Conservation (phyloP, 2,797 vertebrate species). For the Enteromius viviparus region DNA sequence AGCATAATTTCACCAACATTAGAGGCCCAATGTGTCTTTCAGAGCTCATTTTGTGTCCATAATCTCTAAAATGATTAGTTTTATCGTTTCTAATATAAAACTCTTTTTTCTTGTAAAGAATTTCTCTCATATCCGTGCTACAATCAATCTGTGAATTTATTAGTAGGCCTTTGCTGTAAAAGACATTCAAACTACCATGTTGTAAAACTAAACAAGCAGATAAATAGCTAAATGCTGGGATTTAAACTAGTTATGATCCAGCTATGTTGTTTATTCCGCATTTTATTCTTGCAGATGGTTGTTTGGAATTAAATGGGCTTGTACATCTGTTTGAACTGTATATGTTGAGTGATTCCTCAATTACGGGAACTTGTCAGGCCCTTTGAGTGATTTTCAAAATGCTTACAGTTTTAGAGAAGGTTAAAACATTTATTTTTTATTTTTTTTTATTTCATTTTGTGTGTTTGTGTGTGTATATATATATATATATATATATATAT, state of each 20-base stretch:
- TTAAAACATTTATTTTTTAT: background rate
- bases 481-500: too few species aligned
- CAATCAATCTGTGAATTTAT: background rate
- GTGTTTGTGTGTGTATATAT: too few species aligned
- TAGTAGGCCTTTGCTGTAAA: background rate
- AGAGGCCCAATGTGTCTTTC: background rate
- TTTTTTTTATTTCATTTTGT: too few species aligned
- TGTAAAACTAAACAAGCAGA: constrained; percentile 17
- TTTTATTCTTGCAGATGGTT: constrained; percentile 14
- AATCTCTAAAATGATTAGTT: background rate
- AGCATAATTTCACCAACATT: constrained; percentile 11
- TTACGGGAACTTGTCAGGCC: background rate
- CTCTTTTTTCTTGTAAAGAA: background rate
- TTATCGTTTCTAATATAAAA: constrained; percentile 28
- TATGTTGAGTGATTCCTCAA: background rate
- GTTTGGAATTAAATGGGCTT: background rate
- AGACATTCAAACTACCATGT: background rate
- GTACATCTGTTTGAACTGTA: background rate
- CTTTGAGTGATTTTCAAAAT: background rate
- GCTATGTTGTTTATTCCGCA: constrained; percentile 5
- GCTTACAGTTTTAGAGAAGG: background rate
- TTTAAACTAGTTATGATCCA: background rate
- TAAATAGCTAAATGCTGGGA: background rate
- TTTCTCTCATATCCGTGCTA: background rate
- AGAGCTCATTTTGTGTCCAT: constrained; percentile 11